These are phyloP conservation scores for Tricholaema leucomelas DNA, from an alignment of 2,113 vertebrate species.

Conservation along the genomic window DNA sequence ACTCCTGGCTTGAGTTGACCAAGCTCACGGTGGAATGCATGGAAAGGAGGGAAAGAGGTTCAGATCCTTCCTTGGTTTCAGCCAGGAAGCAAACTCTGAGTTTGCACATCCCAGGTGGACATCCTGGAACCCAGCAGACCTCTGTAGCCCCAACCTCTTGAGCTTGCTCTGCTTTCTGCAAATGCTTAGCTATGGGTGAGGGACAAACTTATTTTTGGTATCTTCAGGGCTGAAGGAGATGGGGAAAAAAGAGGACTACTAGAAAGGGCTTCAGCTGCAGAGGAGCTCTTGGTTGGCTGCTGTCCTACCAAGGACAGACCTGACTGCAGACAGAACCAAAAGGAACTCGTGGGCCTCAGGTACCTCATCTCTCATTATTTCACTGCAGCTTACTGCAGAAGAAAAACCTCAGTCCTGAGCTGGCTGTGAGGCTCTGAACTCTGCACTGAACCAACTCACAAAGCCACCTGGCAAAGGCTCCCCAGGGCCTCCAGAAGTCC, in stretches of 20 bases:
- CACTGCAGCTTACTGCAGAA: not conserved
- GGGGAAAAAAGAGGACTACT: not conserved
- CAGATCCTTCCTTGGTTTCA: not conserved
- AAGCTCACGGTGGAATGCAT: not conserved
- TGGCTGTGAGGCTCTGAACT: not conserved
- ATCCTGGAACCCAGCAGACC: not conserved
- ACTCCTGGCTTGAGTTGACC: not conserved
- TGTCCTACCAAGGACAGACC: not conserved
- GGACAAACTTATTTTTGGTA: not conserved
- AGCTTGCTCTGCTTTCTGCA: not conserved
- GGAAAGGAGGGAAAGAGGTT: not conserved
- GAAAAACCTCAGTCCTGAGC: not conserved
- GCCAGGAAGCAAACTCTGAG: not conserved
- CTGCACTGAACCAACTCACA: not conserved
- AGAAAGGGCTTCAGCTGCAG: not conserved
- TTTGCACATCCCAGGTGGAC: not conserved
- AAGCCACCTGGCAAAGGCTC: not conserved
- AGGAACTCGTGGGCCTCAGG: not conserved
- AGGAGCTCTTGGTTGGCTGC: not conserved
- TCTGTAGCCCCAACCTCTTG: accelerated
- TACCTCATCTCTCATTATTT: not conserved
- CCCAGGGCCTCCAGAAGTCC: not conserved
- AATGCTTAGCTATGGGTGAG: not conserved
- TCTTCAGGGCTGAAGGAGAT: not conserved
- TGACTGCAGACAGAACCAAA: not conserved